A percentile compares a stretch with the other conserved stretches of the same genome.
Conservation (phyloP, 2,888 invertebrate genomes). For the Creontiades dilutus region DNA sequence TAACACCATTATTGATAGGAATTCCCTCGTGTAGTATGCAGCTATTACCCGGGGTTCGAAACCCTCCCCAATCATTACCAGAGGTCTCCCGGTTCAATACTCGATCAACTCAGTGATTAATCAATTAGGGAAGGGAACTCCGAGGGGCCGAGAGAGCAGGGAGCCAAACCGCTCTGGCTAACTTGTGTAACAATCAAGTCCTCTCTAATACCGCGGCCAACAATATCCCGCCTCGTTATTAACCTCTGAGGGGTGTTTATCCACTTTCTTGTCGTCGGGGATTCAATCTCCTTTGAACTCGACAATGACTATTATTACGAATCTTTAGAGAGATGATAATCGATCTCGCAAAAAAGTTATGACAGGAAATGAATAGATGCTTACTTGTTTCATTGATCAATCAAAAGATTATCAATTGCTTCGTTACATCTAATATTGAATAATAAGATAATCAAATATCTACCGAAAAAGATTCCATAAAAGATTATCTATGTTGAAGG, state of each 20-base stretch:
- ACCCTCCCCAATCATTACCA: slow-evolving; percentile 45
- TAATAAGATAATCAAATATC: too few species aligned
- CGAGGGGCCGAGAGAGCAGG: slow-evolving; percentile 6
- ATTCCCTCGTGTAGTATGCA: slow-evolving; percentile 38
- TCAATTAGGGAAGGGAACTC: slow-evolving; percentile 55
- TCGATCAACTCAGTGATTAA: slow-evolving; percentile 63
- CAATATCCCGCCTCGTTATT: slow-evolving; percentile 53
- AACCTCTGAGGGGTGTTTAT: slow-evolving; percentile 57
- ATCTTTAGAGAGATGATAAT: not conserved
- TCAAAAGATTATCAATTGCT: too few species aligned
- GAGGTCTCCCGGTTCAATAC: slow-evolving; percentile 42
- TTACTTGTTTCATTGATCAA: too few species aligned
- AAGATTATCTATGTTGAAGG: too few species aligned
- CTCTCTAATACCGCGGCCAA: slow-evolving; percentile 50
- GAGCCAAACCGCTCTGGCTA: slow-evolving; percentile 26
- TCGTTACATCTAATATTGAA: too few species aligned
- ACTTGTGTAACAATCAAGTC: slow-evolving; percentile 57
- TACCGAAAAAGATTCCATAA: too few species aligned
- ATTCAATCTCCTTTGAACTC: not conserved
- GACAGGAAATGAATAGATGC: too few species aligned
- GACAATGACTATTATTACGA: not conserved
- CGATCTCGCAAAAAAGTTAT: too few species aligned
- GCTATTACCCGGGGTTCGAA: slow-evolving; percentile 34
- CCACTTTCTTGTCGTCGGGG: slow-evolving; percentile 38
- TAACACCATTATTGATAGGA: slow-evolving; percentile 44